These are phyloP conservation scores for Tenthredo amoena DNA, from an alignment of 2,888 invertebrate species.

Conservation along the genomic window DNA sequence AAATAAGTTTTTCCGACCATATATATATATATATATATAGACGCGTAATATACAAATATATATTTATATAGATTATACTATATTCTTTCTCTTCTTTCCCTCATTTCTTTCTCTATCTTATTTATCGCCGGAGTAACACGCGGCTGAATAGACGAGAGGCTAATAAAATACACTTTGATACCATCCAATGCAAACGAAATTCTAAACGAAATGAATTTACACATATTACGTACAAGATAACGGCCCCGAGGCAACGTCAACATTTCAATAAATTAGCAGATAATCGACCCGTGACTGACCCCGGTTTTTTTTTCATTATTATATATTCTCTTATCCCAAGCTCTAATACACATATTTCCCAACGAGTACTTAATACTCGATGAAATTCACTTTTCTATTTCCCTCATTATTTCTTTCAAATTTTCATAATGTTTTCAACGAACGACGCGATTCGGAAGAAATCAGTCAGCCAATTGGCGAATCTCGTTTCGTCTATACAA, in stretches of 20 bases:
- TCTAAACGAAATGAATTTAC: slow-evolving; percentile 46
- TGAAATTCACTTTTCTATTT: not conserved
- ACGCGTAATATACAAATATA: not conserved
- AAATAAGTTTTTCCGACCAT: not conserved
- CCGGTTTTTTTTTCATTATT: slow-evolving; percentile 64
- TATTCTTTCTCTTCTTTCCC: not conserved
- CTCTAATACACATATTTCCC: not conserved
- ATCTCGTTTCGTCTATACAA: too few relatives aligned
- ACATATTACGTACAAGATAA: slow-evolving; percentile 53
- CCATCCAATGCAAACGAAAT: slow-evolving; percentile 30
- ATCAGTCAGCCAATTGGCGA: too few relatives aligned
- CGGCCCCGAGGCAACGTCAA: slow-evolving; percentile 73
- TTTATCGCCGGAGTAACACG: not conserved
- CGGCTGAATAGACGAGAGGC: not conserved
- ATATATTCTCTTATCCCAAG: slow-evolving; percentile 13
- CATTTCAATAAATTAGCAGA: slow-evolving; percentile 78
- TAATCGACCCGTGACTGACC: slow-evolving; percentile 75
- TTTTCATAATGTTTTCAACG: too few relatives aligned
- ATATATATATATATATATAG: not conserved
- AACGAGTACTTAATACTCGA: not conserved
- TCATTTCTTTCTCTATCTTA: not conserved
- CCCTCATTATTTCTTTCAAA: not conserved
- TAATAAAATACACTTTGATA: slow-evolving; percentile 32
- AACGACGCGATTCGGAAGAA: too few relatives aligned
- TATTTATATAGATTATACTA: not conserved